These are phyloP conservation scores for Eira barbara DNA, from an alignment of 2,113 vertebrate species.

Conservation along the genomic window DNA sequence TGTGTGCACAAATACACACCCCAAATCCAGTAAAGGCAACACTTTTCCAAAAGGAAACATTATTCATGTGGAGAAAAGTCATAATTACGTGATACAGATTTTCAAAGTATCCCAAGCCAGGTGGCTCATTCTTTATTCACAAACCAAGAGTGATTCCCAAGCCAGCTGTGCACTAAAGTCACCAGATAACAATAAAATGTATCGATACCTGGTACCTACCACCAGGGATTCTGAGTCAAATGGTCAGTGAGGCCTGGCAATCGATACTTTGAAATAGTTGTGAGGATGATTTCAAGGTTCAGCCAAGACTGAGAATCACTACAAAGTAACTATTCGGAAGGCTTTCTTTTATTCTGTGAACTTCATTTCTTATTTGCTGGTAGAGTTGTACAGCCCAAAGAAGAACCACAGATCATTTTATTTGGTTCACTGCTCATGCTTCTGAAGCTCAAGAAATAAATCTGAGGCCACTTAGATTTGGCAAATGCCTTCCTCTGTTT, in stretches of 20 bases:
- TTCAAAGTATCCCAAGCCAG: background rate
- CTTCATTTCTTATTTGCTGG: background rate
- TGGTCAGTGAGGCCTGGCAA: background rate
- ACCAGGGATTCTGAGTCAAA: background rate
- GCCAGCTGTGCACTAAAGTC: background rate
- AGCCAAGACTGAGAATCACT: background rate
- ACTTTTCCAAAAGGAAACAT: background rate
- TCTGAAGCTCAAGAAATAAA: conserved; percentile 2
- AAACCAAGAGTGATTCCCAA: background rate
- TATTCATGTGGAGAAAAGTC: background rate
- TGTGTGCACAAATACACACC: background rate
- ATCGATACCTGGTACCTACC: background rate
- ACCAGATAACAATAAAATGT: background rate
- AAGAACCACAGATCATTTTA: background rate
- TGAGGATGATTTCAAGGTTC: background rate
- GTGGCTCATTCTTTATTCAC: background rate
- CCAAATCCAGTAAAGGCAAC: background rate
- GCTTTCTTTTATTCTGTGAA: background rate
- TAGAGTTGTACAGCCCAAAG: background rate
- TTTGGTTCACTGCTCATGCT: background rate
- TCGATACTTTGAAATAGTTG: background rate
- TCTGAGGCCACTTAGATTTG: background rate
- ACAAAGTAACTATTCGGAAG: background rate
- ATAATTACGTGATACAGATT: background rate
- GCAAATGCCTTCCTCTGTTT: background rate